Percentiles rank a stretch among this genome's conserved stretches.
Conservation (phyloP, 1,140 invertebrate genomes). For the Euwallacea fornicatus region DNA sequence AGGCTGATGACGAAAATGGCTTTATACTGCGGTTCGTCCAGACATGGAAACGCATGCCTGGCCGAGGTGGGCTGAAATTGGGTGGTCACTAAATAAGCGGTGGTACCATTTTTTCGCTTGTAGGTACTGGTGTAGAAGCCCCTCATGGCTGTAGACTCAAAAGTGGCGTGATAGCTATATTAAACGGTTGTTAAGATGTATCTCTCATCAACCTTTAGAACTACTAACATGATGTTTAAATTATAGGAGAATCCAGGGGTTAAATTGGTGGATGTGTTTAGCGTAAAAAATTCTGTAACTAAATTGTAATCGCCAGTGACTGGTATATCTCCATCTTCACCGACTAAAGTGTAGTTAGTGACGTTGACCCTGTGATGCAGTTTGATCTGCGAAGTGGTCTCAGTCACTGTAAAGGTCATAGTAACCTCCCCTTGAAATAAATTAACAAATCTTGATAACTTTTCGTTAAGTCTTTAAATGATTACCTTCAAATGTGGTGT, state of each 20-base stretch:
- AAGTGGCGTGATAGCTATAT: constrained; percentile 13
- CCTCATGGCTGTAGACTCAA: constrained; percentile 49
- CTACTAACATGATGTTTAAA: no score
- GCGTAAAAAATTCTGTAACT: constrained; percentile 20
- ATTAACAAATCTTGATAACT: background rate
- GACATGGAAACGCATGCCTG: constrained; percentile 35
- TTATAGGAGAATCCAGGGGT: background rate
- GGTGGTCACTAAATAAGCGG: constrained; percentile 43
- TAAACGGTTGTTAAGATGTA: no score
- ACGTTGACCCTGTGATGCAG: constrained; percentile 4
- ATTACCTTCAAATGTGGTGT: constrained; percentile 11
- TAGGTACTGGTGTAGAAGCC: constrained; percentile 33
- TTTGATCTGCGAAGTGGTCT: constrained; percentile 11
- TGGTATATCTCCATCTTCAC: background rate
- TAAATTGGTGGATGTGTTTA: background rate
- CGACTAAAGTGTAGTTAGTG: background rate
- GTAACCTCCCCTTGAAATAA: constrained; percentile 6
- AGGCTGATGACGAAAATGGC: constrained; percentile 30
- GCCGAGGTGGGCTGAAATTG: constrained; percentile 39
- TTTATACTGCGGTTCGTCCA: constrained; percentile 34
- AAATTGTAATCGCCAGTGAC: background rate
- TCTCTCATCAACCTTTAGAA: no score
- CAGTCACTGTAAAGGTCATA: constrained; percentile 12
- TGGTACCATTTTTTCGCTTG: constrained; percentile 4
- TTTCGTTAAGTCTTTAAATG: background rate